Base-by-base conservation (phyloP, 1,140 invertebrate genomes). In the Heliconius himera region DNA sequence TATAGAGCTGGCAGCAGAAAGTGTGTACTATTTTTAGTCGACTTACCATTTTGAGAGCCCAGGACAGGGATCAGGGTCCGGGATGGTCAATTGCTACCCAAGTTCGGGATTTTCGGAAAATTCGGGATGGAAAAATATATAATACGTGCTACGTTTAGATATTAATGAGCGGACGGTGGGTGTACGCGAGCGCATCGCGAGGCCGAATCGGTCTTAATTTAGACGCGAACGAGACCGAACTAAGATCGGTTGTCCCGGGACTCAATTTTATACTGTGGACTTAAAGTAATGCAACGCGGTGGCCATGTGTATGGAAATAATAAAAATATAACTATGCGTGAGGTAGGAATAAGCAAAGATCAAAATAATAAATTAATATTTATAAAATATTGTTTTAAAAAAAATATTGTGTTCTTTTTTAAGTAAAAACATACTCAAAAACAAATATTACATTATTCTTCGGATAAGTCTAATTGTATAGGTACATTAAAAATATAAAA, bases 111-210 rank as follows among this genome's bases (percentile, higher is more conserved):
- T 78, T 84, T 87, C 80, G 85, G 76, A 81, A 86, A 86, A 88
- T 85, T 90, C 89, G 89, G 83, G 46, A 81, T 84, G 85, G 78
- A 78, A 91, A 90, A 81, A 81, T 90, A 90, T 91, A 93, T 90
- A 90, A 91, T 92, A 93, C 87, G 90, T 89, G 87, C 89, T 89
- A 91, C 90, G 89, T 90, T 90, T 89, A 87, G 81, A 85, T 92
- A 89, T 92, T 87, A 86, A 85, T 87, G 88, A 82, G 85, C 77
- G 87, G 74, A 33, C 83, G 82, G 74, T 85, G 77, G 84, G 76
- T 88, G 81, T 91, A 90, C 90, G 91, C 88, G 83, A 75, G 82
- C 88, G 90, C 92, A 94, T 92, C 78, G 60, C 91, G 91, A 92
- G 90, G 91, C 87, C 89, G 85, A 76, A 84, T 83, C 83, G 88